Evolutionary conservation across 2,888 invertebrate species (phyloP), one percentile per base, ranked within the genome.

Genomic region (Agrotis clavis): DNA sequence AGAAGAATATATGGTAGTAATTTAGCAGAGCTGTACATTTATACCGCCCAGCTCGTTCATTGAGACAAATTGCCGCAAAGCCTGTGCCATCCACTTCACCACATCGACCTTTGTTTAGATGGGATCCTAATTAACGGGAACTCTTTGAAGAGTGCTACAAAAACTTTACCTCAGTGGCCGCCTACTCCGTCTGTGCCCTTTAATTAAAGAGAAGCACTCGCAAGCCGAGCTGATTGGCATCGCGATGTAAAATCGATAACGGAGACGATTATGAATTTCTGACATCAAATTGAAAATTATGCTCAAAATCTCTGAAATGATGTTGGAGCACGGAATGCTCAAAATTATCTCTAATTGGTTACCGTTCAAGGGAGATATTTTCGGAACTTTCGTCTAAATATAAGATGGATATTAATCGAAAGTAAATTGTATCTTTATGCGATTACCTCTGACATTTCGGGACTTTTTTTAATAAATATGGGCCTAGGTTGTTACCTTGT

Each of bases 121-220:
- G 83, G 85, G 87, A 83, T 87, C 85, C 88, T 92, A 90, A 93
- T 93, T 90, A 92, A 90, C 84, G 87, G 57, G 71, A 87, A 85
- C 84, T 88, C 88, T 88, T 91, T 88, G 87, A 88, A 88, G 88
- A 81, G 88, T 84, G 82, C 89, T 89, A 87, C 86, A 91, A 90
- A 90, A 89, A 86, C 83, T 86, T 79, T 75, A 81, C 75, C 72
- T 79, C 72, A 66, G 64, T 65, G 67, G 80, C 77, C 77, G 79
- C 77, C 78, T 73, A 71, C 86, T 78, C 77, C 78, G 63, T 77
- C 76, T 77, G 71, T 56, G 74, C 66, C 82, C 81, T 86, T 89
- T 91, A 90, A 90, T 91, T 91, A 91, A 91, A 88, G 76, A 75
- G 75, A 85, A 84, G 86, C 84, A 78, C 85, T 88, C 72, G 56